Base-by-base conservation (phyloP, 2,797 vertebrate species). In the Acomys russatus region DNA sequence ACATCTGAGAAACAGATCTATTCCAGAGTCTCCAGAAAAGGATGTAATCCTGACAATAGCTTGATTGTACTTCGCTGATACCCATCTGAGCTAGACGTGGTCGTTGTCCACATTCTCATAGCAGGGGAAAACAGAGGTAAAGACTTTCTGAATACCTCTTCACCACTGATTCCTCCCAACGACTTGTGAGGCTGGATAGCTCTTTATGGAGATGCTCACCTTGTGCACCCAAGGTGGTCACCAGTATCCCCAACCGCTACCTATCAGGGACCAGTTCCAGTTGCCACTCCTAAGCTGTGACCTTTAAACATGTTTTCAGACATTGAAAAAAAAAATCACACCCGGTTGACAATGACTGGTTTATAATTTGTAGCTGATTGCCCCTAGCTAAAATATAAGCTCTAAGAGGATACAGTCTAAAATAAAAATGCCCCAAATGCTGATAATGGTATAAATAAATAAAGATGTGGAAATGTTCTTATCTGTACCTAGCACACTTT, bases 391-490 rank as follows among this genome's bases (percentile, higher is more conserved):
- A 44, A 44, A 44, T 54, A 70, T 38, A 51, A 95, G 59, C 71
- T 84, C 38, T 1, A n/a, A 33, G 9, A 88, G 35, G 54, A 17
- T 44, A 88, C 11, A 23, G 17, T 35, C 33, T 35, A 54, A 25
- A 35, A 44, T 44, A 44, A 66, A 73, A 88, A 90, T 49, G 18
- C 71, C 82, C 73, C 18, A 76, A 59, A 92, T 66, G 78, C 78
- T 59, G 93, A 88, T 51, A 6, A 54, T 59, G 17, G 49, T 3
- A 76, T 8, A 82, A 95, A 38, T 8, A 64, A 9, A 78, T 10
- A 93, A 78, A 95, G 90, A 17, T 59, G 0, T 54, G 64, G 25
- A 96, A 91, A 80, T 70, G 68, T 93, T 89, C 85, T 59, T 78
- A 28, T 59, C 18, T 91, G 54, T 66, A 59, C 35, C 15, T 88